Evolutionary conservation across 2,113 vertebrate species (phyloP).

Genomic region (Cyanoderma ruficeps): DNA sequence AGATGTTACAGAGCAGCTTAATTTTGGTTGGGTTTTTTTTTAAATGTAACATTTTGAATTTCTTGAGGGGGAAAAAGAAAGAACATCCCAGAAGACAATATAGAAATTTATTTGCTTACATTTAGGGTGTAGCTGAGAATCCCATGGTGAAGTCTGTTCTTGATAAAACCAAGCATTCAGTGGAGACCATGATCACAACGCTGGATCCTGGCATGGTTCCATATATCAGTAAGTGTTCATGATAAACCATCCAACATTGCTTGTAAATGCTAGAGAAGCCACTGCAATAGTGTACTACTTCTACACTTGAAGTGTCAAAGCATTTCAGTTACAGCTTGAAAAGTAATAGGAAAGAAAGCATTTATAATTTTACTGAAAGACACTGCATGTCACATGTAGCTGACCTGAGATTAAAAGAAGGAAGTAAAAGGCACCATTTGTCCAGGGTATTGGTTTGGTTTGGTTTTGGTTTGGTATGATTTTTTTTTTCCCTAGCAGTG

Average conservation of each 20-base stretch:
- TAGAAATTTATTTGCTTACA: not conserved
- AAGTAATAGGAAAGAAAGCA: not conserved
- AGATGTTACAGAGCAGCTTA: not conserved
- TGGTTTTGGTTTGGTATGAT: rapidly evolving
- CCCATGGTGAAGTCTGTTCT: constrained; percentile 91
- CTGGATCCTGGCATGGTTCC: constrained; percentile 98
- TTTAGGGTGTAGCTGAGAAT: constrained; percentile 93
- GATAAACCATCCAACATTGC: not conserved
- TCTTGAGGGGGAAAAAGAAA: not conserved
- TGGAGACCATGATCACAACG: constrained; percentile 97
- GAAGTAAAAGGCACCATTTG: not conserved
- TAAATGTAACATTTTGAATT: not conserved
- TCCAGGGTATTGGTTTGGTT: not conserved
- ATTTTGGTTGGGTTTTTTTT: not conserved
- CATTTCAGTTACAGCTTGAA: not conserved
- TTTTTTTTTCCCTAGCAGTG: not conserved
- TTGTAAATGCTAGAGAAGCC: not conserved
- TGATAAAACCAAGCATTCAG: constrained; percentile 94
- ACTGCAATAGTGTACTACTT: not conserved
- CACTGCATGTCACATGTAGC: not conserved
- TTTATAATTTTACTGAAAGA: not conserved
- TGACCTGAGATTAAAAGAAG: not conserved
- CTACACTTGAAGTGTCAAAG: not conserved
- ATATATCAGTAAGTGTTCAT: constrained; percentile 89
- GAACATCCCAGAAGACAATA: not conserved